Conservation (phyloP, 2,888 invertebrate species). For the Archips xylosteana region DNA sequence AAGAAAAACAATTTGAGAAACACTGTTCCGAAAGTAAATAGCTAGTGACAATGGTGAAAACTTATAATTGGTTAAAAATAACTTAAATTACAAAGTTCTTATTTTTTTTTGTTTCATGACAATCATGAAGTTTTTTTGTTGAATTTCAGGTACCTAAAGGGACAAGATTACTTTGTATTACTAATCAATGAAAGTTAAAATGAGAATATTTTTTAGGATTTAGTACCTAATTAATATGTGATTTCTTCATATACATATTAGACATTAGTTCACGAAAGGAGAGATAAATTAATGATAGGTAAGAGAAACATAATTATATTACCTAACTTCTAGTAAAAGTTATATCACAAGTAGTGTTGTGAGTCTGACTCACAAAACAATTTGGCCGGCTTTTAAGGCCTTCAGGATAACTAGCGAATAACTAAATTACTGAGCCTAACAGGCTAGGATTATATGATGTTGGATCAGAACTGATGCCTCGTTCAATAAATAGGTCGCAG, state of each 20-base stretch:
- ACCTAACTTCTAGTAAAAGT: constrained; percentile 40
- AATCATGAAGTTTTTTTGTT: constrained; percentile 54
- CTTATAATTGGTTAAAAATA: constrained; percentile 42
- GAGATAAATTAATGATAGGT: constrained; percentile 30
- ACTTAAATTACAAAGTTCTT: constrained; percentile 40
- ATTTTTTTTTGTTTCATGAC: constrained; percentile 44
- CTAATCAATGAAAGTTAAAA: constrained; percentile 48
- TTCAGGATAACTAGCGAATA: constrained; percentile 47
- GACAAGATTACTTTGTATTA: constrained; percentile 59
- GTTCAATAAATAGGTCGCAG: not conserved
- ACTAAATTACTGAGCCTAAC: constrained; percentile 44
- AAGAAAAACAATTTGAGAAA: constrained; percentile 78
- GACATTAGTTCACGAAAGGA: constrained; percentile 29
- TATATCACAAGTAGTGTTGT: constrained; percentile 67
- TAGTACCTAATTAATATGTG: constrained; percentile 26
- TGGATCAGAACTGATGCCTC: not conserved
- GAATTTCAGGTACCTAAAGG: constrained; percentile 80
- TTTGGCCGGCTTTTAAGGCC: constrained; percentile 43
- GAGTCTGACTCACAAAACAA: constrained; percentile 64
- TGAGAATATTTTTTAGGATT: constrained; percentile 37
- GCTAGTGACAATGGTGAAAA: constrained; percentile 48
- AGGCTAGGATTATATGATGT: not conserved
- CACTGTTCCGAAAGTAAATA: constrained; percentile 74
- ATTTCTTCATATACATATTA: constrained; percentile 18
- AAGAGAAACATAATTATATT: constrained; percentile 34